Conservation (phyloP, 2,888 invertebrate genomes). For the Tachina fera region DNA sequence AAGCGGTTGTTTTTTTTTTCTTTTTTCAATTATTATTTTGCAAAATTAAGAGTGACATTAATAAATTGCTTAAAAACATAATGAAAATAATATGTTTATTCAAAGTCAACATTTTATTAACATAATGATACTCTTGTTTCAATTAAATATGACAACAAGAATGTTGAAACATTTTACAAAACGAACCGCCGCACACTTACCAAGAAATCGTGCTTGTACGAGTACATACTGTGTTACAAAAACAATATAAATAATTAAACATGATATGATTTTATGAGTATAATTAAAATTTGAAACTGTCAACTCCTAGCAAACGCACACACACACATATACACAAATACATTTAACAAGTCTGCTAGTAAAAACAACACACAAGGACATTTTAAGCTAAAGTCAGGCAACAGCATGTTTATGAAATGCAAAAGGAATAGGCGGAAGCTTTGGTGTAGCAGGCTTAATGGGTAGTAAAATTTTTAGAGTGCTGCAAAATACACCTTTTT, state of each 20-base stretch:
- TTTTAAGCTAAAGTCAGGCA: conserved; percentile 12
- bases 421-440: neutral
- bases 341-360: neutral
- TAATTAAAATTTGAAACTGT: conserved; percentile 63
- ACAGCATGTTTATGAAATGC: neutral
- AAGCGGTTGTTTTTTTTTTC: too few species aligned
- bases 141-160: conserved; percentile 63
- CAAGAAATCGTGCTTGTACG: neutral
- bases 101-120: conserved; percentile 52
- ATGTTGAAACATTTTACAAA: conserved; percentile 35
- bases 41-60: conserved; percentile 11
- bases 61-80: conserved; percentile 18
- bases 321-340: neutral
- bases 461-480: neutral
- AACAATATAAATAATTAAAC: conserved; percentile 57
- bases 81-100: conserved; percentile 27
- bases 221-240: conserved; percentile 3
- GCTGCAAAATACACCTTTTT: neutral
- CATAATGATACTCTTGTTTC: conserved; percentile 66
- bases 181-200: neutral
- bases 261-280: conserved; percentile 57
- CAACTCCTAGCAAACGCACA: neutral
- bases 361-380: conserved; percentile 26
- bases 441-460: neutral
- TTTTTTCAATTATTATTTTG: neutral